Conservation (phyloP, 2,113 vertebrate species). For the Mormyrus iriodes region DNA sequence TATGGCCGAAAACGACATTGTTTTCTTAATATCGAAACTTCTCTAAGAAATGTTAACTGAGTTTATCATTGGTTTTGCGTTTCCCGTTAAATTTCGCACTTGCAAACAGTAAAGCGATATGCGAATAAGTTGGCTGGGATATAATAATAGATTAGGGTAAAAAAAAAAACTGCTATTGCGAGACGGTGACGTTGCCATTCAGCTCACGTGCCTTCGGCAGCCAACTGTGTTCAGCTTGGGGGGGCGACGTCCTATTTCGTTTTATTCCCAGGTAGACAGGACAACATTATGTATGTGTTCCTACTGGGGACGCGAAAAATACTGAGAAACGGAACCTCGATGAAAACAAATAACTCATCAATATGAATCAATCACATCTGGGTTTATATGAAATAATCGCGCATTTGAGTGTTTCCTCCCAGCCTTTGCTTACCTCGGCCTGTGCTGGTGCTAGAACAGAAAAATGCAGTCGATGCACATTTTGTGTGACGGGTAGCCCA, state of each 20-base stretch:
- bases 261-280: neutral
- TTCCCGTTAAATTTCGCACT: neutral
- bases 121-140: neutral
- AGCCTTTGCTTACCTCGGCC: neutral
- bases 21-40: neutral
- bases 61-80: neutral
- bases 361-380: neutral
- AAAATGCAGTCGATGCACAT: neutral
- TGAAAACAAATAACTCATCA: neutral
- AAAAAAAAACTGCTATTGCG: neutral
- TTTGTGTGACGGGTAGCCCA: neutral
- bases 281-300: neutral
- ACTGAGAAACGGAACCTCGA: neutral
- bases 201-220: neutral
- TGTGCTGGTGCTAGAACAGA: neutral
- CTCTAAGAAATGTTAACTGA: neutral
- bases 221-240: neutral
- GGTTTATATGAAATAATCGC: neutral
- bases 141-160: neutral
- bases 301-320: neutral
- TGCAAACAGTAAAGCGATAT: neutral
- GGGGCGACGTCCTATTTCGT: neutral
- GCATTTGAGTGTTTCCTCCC: neutral
- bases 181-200: neutral
- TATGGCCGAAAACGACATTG: neutral